Evolutionary conservation across 2,888 invertebrate genomes (phyloP).

Genomic region (Drosophila meridionalis): DNA sequence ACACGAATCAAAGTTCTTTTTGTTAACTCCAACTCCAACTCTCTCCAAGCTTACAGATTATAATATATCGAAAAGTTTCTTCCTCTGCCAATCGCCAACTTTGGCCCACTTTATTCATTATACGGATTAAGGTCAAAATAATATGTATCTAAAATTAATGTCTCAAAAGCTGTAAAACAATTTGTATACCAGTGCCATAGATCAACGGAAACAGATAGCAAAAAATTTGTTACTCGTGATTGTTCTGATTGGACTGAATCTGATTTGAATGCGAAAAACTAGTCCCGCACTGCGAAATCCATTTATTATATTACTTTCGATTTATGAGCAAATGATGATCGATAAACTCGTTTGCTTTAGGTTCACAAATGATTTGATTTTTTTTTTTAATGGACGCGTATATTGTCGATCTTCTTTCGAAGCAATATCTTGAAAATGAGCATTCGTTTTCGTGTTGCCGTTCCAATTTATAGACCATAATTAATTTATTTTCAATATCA

Average conservation of each 20-base stretch:
- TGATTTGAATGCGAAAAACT: conserved; percentile 38
- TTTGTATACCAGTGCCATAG: conserved; percentile 40
- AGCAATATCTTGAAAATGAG: conserved; percentile 1
- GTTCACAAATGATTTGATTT: not conserved
- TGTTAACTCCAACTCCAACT: not conserved
- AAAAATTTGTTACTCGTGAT: conserved; percentile 36
- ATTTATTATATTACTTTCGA: conserved; percentile 23
- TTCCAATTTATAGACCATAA: conserved; percentile 62
- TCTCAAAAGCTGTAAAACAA: conserved; percentile 23
- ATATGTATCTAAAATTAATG: conserved; percentile 24
- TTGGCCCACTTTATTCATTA: conserved; percentile 33
- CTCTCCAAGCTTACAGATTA: conserved; percentile 5
- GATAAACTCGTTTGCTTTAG: conserved; percentile 21
- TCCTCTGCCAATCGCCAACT: conserved; percentile 2
- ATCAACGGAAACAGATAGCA: conserved; percentile 16
- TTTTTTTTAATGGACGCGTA: not conserved
- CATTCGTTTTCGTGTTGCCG: conserved; percentile 25
- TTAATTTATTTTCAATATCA: conserved; percentile 82
- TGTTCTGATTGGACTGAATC: conserved; percentile 19
- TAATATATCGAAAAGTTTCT: not conserved
- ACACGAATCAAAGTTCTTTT: not conserved
- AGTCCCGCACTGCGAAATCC: conserved; percentile 24
- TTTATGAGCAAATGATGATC: conserved; percentile 31
- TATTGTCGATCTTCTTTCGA: not conserved
- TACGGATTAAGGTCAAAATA: conserved; percentile 14